Evolutionary conservation across 1,140 invertebrate genomes (phyloP).

Genomic region (Nephila pilipes): DNA sequence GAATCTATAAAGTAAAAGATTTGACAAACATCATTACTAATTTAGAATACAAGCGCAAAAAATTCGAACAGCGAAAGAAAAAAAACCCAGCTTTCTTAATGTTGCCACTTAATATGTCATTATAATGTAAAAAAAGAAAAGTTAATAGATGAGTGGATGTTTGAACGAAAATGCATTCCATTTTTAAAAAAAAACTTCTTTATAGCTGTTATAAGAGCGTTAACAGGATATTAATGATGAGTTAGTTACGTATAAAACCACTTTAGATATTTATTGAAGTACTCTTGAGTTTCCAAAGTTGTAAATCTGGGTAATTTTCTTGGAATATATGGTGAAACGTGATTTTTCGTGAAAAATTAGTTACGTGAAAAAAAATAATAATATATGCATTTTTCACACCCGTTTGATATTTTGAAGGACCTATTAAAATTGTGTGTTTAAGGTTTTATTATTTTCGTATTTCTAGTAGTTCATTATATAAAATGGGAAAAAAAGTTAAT

Average conservation of each 20-base stretch:
- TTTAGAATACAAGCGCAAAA: slow-evolving; percentile 1
- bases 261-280: slow-evolving; percentile 4
- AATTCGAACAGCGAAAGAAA: neutral
- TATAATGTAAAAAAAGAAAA: neutral
- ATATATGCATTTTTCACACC: neutral
- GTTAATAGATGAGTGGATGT: slow-evolving; percentile 37
- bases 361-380: neutral
- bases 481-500: neutral
- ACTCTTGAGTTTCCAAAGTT: neutral
- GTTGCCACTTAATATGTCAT: slow-evolving; percentile 51
- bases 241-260: neutral
- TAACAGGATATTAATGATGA: neutral
- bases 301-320: neutral
- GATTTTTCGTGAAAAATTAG: neutral
- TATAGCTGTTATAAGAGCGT: neutral
- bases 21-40: neutral
- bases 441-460: neutral
- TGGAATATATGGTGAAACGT: neutral
- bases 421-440: neutral
- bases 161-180: slow-evolving; percentile 7
- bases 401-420: neutral
- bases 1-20: neutral
- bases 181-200: neutral
- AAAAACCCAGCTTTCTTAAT: neutral
- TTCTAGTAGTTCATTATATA: neutral